Conservation (phyloP, 2,113 vertebrate species). For the Scomber scombrus region DNA sequence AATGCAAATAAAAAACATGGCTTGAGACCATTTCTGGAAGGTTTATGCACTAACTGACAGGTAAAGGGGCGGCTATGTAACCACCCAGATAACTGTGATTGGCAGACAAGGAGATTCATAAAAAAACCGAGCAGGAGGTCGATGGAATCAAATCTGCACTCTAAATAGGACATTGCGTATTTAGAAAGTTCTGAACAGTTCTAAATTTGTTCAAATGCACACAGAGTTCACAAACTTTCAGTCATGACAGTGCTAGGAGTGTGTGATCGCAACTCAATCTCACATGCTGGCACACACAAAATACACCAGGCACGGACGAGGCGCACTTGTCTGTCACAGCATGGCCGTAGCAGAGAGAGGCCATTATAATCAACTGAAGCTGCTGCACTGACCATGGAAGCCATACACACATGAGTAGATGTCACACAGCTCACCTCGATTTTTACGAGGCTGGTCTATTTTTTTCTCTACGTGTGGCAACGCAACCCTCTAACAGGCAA, state of each 20-base stretch:
- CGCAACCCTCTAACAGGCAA: too few species aligned
- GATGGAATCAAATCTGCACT: background rate
- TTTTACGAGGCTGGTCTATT: too few species aligned
- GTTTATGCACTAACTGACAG: constrained; percentile 45
- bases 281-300: constrained; percentile 3
- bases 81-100: constrained; percentile 10
- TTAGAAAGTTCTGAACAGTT: too few species aligned
- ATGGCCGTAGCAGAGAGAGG: too few species aligned
- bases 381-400: too few species aligned
- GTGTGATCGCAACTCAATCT: background rate
- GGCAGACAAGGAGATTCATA: background rate
- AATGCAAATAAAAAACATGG: constrained; percentile 83
- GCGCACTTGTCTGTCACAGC: background rate
- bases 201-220: background rate
- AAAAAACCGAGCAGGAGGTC: background rate
- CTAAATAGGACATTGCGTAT: too few species aligned
- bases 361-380: too few species aligned
- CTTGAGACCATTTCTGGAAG: constrained; percentile 63
- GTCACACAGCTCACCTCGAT: too few species aligned
- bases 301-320: too few species aligned
- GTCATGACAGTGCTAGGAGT: background rate
- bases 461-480: too few species aligned
- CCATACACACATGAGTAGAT: too few species aligned
- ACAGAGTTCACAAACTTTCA: constrained; percentile 3
- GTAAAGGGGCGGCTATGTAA: constrained; percentile 33